Conservation (phyloP, 1,140 invertebrate species). For the Zaprionus lachaisei region DNA sequence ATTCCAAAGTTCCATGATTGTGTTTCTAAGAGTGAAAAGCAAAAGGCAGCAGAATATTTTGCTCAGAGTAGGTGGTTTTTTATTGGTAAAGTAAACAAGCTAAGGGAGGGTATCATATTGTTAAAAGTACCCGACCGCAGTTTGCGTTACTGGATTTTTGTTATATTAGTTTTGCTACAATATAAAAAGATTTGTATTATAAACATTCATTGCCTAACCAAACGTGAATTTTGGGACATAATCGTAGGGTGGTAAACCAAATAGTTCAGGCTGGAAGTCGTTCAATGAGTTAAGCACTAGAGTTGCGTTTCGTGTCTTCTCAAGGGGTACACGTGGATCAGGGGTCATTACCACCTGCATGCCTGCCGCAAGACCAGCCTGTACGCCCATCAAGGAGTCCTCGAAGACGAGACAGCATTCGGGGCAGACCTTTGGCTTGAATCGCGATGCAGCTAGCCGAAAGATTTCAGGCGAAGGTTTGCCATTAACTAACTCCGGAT, state of each 20-base stretch:
- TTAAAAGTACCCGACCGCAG: too few relatives aligned
- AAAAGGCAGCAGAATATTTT: too few relatives aligned
- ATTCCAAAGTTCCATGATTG: too few relatives aligned
- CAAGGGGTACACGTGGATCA: slow-evolving; percentile 87
- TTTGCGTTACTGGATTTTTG: too few relatives aligned
- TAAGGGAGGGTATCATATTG: too few relatives aligned
- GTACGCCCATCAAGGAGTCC: slow-evolving; percentile 95
- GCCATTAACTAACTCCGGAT: slow-evolving; percentile 91
- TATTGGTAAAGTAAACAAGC: too few relatives aligned
- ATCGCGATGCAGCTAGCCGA: slow-evolving; percentile 92
- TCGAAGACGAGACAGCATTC: slow-evolving; percentile 95
- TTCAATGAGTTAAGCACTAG: slow-evolving; percentile 90
- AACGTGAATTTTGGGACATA: slow-evolving; percentile 53
- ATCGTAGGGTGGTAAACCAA: slow-evolving; percentile 89
- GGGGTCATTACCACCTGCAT: slow-evolving; percentile 96
- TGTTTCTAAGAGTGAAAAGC: too few relatives aligned
- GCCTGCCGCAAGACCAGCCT: slow-evolving; percentile 90
- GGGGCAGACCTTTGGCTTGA: slow-evolving; percentile 89
- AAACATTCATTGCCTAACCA: slow-evolving; percentile 11
- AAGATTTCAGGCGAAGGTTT: slow-evolving; percentile 98
- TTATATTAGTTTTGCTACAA: not conserved
- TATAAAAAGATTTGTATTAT: not conserved
- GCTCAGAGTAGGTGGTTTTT: too few relatives aligned
- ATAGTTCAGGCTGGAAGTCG: slow-evolving; percentile 93
- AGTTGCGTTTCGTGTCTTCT: slow-evolving; percentile 88